These are phyloP conservation scores for Metallyticus violacea DNA, from an alignment of 2,888 invertebrate genomes.

Conservation along the genomic window DNA sequence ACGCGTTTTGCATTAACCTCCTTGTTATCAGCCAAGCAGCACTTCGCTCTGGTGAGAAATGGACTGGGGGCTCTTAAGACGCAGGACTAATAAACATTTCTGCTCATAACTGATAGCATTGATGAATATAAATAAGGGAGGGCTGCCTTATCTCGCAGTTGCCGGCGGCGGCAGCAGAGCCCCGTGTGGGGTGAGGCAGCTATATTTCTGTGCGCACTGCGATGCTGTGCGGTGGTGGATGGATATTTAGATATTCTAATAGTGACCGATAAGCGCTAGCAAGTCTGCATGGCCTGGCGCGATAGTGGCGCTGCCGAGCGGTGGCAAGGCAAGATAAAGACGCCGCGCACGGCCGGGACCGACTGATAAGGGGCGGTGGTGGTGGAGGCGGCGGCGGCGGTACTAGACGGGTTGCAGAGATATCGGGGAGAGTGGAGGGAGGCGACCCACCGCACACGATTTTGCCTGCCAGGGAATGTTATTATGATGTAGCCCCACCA, in stretches of 20 bases:
- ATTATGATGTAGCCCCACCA: background rate
- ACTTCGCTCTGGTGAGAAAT: conserved; percentile 41
- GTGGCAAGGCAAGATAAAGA: conserved; percentile 21
- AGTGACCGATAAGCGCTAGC: conserved; percentile 39
- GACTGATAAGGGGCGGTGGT: background rate
- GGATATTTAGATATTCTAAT: conserved; percentile 45
- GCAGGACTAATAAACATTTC: conserved; percentile 36
- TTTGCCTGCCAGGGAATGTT: background rate
- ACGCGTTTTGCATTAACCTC: background rate
- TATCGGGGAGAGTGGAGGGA: conserved; percentile 2
- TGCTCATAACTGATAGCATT: conserved; percentile 36
- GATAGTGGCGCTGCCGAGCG: conserved; percentile 25
- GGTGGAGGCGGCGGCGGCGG: conserved; percentile 13
- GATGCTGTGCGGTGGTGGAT: conserved; percentile 36
- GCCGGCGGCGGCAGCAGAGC: background rate
- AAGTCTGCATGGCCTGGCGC: conserved; percentile 33
- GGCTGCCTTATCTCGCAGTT: conserved; percentile 23
- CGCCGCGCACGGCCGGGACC: background rate
- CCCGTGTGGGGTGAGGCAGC: conserved; percentile 22
- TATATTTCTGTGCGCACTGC: conserved; percentile 32
- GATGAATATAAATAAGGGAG: conserved; percentile 37
- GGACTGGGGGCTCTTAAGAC: conserved; percentile 30
- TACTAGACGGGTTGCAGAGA: conserved; percentile 30
- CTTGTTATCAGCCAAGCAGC: background rate
- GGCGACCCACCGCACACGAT: background rate